A percentile compares a stretch with the other conserved stretches of the same genome.
Evolutionary conservation across 2,797 vertebrate species (phyloP).

Genomic region (Alauda arvensis): DNA sequence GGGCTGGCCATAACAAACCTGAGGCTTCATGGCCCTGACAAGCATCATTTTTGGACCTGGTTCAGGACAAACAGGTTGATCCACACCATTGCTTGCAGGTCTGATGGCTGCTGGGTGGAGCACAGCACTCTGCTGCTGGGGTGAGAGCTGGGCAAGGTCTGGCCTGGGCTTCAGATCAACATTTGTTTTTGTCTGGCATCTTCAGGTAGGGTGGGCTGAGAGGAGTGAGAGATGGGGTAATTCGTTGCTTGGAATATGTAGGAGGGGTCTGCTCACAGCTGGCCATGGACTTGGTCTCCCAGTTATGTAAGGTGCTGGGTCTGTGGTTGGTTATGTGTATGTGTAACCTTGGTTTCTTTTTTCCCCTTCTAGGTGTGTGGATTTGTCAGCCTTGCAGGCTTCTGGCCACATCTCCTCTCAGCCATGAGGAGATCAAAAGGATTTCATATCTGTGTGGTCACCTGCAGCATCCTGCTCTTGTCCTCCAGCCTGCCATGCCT

Average conservation of each 20-base stretch:
- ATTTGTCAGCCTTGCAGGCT: background rate
- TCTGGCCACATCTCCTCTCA: constrained; percentile 5
- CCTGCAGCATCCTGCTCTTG: constrained; percentile 64
- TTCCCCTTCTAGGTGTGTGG: constrained; percentile 42
- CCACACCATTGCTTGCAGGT: background rate
- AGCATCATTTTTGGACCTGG: background rate
- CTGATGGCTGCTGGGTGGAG: background rate
- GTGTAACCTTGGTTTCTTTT: constrained; percentile 30
- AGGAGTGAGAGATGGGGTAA: background rate
- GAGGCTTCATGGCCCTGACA: background rate
- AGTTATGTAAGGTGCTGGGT: background rate
- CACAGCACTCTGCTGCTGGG: rapidly evolving
- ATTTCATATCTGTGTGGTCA: constrained; percentile 32
- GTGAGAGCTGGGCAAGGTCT: background rate
- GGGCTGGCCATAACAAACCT: background rate
- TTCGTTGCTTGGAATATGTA: background rate
- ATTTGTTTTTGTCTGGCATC: background rate
- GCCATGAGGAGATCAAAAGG: constrained; percentile 56
- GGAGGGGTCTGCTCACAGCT: background rate
- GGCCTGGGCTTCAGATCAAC: background rate
- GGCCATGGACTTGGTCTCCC: background rate
- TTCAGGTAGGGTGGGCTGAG: background rate
- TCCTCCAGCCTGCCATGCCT: constrained; percentile 34
- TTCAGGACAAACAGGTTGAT: background rate
- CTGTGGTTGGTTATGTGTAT: rapidly evolving